A percentile compares a stretch with the other conserved stretches of the same genome.
Evolutionary conservation across 2,113 vertebrate genomes (phyloP).

Genomic region (Cichladusa arquata): DNA sequence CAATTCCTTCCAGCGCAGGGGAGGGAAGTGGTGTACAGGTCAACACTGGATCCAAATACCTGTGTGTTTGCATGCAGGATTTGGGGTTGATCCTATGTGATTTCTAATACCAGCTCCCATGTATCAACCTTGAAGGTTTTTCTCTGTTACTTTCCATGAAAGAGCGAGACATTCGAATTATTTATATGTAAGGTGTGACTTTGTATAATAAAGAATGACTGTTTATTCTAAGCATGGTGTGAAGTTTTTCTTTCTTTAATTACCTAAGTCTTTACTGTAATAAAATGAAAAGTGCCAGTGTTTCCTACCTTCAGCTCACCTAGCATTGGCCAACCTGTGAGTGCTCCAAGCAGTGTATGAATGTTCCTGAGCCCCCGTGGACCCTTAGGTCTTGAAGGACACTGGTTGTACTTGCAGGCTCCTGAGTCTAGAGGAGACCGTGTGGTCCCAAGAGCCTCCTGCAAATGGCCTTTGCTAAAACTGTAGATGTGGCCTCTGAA

Average conservation of each 20-base stretch:
- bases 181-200: conserved; percentile 32
- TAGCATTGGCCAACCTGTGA: background rate
- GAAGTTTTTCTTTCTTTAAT: background rate
- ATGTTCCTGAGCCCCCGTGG: background rate
- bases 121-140: conserved; percentile 71
- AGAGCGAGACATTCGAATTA: conserved; percentile 64
- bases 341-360: background rate
- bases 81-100: background rate
- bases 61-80: background rate
- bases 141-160: conserved; percentile 85
- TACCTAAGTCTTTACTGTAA: background rate
- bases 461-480: background rate
- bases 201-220: conserved; percentile 10
- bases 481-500: background rate
- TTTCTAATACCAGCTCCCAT: conserved; percentile 31
- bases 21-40: background rate
- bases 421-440: background rate
- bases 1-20: background rate
- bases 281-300: background rate
- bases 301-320: background rate
- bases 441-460: background rate
- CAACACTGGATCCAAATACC: background rate
- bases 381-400: background rate
- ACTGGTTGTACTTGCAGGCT: background rate
- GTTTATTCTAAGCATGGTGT: background rate